Evolutionary conservation across 2,797 vertebrate species (phyloP).

Genomic region (Apogon hyalosoma): DNA sequence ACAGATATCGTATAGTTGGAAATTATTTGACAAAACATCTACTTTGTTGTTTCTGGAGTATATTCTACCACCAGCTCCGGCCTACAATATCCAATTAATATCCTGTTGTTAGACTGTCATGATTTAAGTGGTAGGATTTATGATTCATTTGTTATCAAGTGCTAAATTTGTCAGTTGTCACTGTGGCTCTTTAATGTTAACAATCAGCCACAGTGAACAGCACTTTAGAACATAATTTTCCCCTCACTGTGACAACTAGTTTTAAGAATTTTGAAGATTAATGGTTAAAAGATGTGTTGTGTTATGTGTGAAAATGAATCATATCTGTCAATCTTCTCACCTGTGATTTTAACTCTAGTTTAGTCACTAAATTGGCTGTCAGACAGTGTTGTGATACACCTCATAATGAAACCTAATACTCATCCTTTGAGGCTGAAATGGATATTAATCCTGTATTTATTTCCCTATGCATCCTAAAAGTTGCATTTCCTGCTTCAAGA

Average conservation of each 20-base stretch:
- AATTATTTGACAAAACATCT: conserved; percentile 5
- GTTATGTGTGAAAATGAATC: conserved; percentile 26
- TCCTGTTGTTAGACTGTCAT: conserved; percentile 4
- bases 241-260: conserved; percentile 11
- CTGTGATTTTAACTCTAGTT: conserved; percentile 1
- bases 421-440: conserved; percentile 3
- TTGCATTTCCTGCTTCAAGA: conserved; percentile 8
- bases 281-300: conserved; percentile 15
- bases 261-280: conserved; percentile 4
- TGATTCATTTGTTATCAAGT: background rate
- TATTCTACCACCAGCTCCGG: background rate
- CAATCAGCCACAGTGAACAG: conserved; percentile 2
- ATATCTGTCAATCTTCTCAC: conserved; percentile 21
- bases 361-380: conserved; percentile 25
- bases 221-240: background rate
- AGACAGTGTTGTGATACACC: conserved; percentile 5
- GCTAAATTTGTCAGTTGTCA: conserved; percentile 14
- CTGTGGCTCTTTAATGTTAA: conserved; percentile 8
- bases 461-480: conserved; percentile 2
- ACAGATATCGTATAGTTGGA: conserved; percentile 2
- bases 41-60: background rate
- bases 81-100: background rate
- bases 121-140: conserved; percentile 4
- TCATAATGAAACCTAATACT: background rate
- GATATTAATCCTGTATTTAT: conserved; percentile 9